Evolutionary conservation across 2,797 vertebrate genomes (phyloP).

Genomic region (Phataginus tricuspis): DNA sequence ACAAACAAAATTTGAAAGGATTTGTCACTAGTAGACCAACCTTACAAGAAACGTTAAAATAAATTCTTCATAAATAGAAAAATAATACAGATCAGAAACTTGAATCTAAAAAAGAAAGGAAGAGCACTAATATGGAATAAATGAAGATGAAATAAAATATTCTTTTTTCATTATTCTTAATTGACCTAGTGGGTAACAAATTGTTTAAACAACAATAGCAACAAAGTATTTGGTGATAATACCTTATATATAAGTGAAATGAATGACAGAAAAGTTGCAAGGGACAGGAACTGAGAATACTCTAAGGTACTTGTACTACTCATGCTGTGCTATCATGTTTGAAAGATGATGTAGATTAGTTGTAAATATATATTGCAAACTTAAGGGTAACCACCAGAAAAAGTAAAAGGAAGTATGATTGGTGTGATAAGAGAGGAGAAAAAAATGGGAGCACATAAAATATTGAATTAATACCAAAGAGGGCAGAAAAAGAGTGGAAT

Average conservation of each 20-base stretch:
- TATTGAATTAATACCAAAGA: neutral
- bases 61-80: neutral
- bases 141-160: neutral
- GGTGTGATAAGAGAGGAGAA: neutral
- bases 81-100: neutral
- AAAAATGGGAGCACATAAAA: neutral
- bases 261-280: neutral
- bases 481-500: neutral
- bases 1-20: neutral
- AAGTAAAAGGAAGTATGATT: neutral
- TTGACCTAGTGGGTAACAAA: neutral
- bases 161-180: neutral
- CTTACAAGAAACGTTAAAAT: neutral
- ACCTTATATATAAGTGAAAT: neutral
- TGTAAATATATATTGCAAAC: neutral
- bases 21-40: neutral
- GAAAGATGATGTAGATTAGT: neutral
- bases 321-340: neutral
- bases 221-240: neutral
- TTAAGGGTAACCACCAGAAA: neutral
- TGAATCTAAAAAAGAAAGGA: neutral
- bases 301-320: neutral
- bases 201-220: neutral
- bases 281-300: neutral
- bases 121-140: neutral